These are phyloP conservation scores for Sitodiplosis mosellana DNA, from an alignment of 1,140 invertebrate genomes.

Conservation along the genomic window DNA sequence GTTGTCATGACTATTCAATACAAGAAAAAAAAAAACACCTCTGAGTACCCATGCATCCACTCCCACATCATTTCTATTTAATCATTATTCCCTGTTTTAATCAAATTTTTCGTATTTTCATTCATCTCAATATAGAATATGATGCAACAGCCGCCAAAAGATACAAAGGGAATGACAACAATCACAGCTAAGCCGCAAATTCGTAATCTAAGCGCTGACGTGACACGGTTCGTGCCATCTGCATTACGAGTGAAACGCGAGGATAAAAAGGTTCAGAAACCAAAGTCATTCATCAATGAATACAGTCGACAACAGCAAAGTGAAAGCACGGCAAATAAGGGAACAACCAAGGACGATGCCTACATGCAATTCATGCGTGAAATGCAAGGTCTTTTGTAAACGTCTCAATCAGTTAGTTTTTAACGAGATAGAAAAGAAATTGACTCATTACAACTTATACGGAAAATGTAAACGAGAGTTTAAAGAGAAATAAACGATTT, in stretches of 20 bases:
- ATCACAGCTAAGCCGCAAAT: constrained; percentile 94
- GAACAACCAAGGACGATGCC: constrained; percentile 85
- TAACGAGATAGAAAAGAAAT: no score
- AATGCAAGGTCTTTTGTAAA: constrained; percentile 62
- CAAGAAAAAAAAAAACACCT: no score
- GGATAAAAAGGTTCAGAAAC: constrained; percentile 36
- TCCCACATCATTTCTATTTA: no score
- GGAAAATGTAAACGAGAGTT: no score
- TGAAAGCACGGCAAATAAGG: constrained; percentile 25
- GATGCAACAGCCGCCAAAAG: constrained; percentile 23
- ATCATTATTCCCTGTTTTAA: no score
- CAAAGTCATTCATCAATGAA: constrained; percentile 24
- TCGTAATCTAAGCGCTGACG: constrained; percentile 81
- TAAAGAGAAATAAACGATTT: no score
- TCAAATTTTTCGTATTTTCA: no score
- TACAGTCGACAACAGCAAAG: constrained; percentile 24
- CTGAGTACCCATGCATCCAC: no score
- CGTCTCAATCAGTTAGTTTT: no score
- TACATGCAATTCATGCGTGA: constrained; percentile 98
- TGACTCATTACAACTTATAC: no score
- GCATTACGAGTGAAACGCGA: constrained; percentile 77
- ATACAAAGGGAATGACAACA: constrained; percentile 35
- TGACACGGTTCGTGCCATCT: constrained; percentile 87
- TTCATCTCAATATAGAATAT: no score
- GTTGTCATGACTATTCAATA: background rate